phyloP scores from a whole-genome alignment of 2,888 invertebrate genomes.

The Agrochola litura region DNA sequence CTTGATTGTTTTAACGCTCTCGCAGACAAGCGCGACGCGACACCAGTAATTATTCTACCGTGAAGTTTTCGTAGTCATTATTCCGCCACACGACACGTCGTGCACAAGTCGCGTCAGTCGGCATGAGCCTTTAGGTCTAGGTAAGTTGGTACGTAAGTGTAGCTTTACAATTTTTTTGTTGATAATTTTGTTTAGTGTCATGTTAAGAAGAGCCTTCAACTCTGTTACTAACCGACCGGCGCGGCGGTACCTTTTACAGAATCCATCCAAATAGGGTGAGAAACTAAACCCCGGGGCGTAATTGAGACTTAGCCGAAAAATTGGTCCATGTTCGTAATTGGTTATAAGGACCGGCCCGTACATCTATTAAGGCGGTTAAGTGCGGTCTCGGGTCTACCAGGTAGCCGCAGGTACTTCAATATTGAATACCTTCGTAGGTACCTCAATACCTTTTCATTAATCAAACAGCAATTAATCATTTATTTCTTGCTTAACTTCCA shows the following conservation, averaged over 20 bases:
- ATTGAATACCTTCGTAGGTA: conserved; percentile 12
- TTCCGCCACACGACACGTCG: too few relatives aligned
- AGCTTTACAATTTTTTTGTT: too few relatives aligned
- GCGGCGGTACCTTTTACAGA: neutral
- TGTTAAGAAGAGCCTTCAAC: too few relatives aligned
- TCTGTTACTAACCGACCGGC: neutral
- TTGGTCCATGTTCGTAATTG: conserved; percentile 27
- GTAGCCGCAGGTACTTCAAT: conserved; percentile 20
- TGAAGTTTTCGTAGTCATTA: too few relatives aligned
- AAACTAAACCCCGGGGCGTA: conserved; percentile 21
- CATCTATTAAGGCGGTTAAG: conserved; percentile 26
- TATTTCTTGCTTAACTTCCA: neutral
- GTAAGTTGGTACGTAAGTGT: neutral
- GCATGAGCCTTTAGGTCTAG: neutral
- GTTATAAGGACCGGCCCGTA: conserved; percentile 22
- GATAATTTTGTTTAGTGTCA: too few relatives aligned
- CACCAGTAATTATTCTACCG: too few relatives aligned
- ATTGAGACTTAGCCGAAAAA: conserved; percentile 33
- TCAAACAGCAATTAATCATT: conserved; percentile 23
- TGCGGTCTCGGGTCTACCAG: conserved; percentile 29
- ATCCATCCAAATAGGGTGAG: conserved; percentile 12
- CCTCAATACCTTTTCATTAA: conserved; percentile 19
- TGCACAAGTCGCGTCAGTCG: too few relatives aligned
- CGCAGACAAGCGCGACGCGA: too few relatives aligned
- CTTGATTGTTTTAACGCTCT: too few relatives aligned